Base-by-base conservation (phyloP, 1,140 invertebrate species). In the Bombus consobrinus region DNA sequence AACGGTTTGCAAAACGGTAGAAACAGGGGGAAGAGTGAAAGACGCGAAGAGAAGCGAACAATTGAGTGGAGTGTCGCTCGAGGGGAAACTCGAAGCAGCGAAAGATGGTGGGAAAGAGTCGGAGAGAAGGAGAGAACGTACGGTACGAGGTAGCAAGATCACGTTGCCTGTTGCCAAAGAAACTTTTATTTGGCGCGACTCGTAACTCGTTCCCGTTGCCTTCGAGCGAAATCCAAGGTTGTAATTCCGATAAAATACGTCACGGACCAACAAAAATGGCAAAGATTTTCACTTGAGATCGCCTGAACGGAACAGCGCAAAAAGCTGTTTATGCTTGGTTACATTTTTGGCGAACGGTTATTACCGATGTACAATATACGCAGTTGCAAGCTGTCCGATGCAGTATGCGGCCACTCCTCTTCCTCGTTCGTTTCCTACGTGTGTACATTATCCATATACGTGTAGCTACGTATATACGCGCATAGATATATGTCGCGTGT, bases 331-430 rank as follows among this genome's bases (percentile, higher is more conserved):
- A 62, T 12, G 53, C 25, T 39, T 13, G 53, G 4, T 18, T 39
- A n/a, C 13, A 47, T 68, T 77, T 68, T 76, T 64, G 18, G 57
- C 8, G 39, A 53, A 47, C n/a, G 39, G 13, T 79, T 86, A 76
- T 86, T 82, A 86, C n/a, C 80, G 73, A 76, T 83, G 73, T 43
- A 59, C 69, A 43, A 83, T 86, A 43, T 86, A 77, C 43, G 62
- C 34, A 87, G 83, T 91, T 84, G 80, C 89, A 73, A 79, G 37
- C 89, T 91, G 90, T 91, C 89, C 81, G 28, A 66, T 79, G 89
- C 90, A 91, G 88, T 43, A 66, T 10, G 37, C 80, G 25, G 80
- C 87, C 83, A 89, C 89, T 86, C 82, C 83, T 82, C 86, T 91
- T 86, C 75, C 75, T 53, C 77, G 62, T 81, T 69, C 59, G 39